phyloP scores from a whole-genome alignment of 30 jellyfish, hydroid and myxozoan species.

The Hydractinia symbiolongicarpus region DNA sequence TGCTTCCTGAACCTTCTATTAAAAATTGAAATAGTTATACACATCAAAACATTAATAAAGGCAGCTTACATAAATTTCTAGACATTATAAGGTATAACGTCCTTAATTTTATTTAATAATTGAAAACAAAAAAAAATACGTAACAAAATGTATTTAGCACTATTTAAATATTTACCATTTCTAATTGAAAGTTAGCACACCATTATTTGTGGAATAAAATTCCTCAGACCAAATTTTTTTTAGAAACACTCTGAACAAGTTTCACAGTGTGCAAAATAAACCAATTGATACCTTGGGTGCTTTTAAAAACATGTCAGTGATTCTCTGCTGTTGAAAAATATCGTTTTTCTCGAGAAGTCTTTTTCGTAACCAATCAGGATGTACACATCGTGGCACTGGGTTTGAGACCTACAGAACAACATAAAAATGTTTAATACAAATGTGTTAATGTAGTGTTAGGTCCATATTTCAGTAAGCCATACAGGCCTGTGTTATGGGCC shows the following conservation, averaged over 20 bases:
- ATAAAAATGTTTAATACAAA: not conserved
- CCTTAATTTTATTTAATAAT: too few species aligned
- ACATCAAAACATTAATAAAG: not conserved
- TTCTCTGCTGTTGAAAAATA: conserved; percentile 55
- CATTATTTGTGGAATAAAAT: too few species aligned
- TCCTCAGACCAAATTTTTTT: too few species aligned
- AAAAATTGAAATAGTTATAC: not conserved
- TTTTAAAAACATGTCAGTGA: conserved; percentile 76
- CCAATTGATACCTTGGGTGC: conserved; percentile 27
- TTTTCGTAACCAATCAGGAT: conserved; percentile 93
- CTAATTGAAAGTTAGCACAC: too few species aligned
- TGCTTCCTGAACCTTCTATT: too few species aligned
- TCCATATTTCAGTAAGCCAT: too few species aligned
- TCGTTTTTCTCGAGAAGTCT: conserved; percentile 73
- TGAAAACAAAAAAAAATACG: too few species aligned
- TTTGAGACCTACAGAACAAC: conserved; percentile 49
- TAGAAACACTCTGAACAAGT: too few species aligned
- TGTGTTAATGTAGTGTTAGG: not conserved
- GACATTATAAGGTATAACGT: not conserved
- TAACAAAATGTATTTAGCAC: too few species aligned
- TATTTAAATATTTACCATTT: too few species aligned
- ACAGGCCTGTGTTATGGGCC: too few species aligned
- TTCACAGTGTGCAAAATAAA: not conserved
- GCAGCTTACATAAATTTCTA: not conserved
- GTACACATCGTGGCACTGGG: conserved; percentile 92